These are phyloP conservation scores for Latrodectus geometricus DNA, from an alignment of 1,140 invertebrate genomes.

Conservation along the genomic window DNA sequence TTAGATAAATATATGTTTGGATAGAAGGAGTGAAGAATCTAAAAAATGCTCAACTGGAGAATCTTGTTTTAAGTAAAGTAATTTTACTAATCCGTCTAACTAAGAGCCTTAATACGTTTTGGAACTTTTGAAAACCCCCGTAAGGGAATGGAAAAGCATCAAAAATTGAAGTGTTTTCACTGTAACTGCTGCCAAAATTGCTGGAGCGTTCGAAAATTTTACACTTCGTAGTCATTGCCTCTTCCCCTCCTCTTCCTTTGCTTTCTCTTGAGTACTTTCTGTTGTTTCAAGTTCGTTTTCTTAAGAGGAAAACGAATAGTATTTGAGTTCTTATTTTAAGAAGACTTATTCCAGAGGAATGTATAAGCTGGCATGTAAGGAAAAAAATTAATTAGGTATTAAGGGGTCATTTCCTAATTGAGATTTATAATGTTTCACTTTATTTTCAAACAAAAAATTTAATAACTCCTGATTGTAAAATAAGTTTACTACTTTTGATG, in stretches of 20 bases:
- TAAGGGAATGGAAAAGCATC: constrained; percentile 22
- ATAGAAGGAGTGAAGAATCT: background rate
- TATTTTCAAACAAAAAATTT: too few species aligned
- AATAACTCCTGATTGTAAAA: too few species aligned
- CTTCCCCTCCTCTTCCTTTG: background rate
- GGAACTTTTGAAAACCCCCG: constrained; percentile 25
- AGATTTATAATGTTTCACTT: too few species aligned
- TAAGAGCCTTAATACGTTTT: constrained; percentile 31
- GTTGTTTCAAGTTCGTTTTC: constrained; percentile 48
- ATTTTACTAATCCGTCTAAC: constrained; percentile 53
- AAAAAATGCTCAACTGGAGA: background rate
- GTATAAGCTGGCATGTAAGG: constrained; percentile 17
- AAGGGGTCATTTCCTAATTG: constrained; percentile 1
- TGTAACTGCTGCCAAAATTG: constrained; percentile 14
- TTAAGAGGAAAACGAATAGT: constrained; percentile 43
- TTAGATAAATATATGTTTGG: constrained; percentile 10
- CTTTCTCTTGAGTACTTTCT: background rate
- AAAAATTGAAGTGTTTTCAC: constrained; percentile 43
- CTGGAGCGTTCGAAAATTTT: constrained; percentile 47
- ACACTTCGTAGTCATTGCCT: constrained; percentile 41
- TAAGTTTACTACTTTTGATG: too few species aligned
- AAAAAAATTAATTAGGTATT: constrained; percentile 31
- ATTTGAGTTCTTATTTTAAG: constrained; percentile 58
- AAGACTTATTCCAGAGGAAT: constrained; percentile 34
- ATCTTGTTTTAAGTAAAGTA: constrained; percentile 24